phyloP scores from a whole-genome alignment of 1,140 invertebrate species.

The Drosophila navojoa region DNA sequence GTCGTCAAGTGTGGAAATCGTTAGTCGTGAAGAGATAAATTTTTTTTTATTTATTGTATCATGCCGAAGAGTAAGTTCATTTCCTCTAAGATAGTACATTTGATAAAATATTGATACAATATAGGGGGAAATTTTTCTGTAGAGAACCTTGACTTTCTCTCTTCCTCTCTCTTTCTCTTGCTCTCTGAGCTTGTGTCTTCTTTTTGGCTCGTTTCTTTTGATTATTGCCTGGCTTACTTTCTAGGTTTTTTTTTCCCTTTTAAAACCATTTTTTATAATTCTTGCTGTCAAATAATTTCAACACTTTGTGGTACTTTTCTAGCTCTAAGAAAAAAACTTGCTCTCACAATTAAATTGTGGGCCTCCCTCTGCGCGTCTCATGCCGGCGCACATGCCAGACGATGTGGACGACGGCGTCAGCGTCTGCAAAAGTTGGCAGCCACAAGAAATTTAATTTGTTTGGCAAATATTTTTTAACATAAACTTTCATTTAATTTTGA shows the following conservation, averaged over 20 bases:
- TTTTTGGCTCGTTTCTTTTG: conserved; percentile 12
- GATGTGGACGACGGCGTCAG: conserved; percentile 26
- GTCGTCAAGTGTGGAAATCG: neutral
- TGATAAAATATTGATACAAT: neutral
- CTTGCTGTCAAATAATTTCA: conserved; percentile 53
- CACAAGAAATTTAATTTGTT: conserved; percentile 48
- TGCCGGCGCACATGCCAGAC: neutral
- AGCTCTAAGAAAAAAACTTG: conserved; percentile 59
- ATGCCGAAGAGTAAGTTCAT: neutral
- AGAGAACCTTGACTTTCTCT: neutral
- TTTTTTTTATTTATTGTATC: neutral
- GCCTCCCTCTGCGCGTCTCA: neutral
- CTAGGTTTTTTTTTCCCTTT: conserved; percentile 2
- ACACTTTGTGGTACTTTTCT: conserved; percentile 61
- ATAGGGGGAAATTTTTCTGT: neutral
- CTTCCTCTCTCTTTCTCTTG: neutral
- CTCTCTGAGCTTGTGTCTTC: neutral
- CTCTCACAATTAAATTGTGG: conserved; percentile 65
- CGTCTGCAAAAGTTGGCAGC: conserved; percentile 19
- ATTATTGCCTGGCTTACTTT: conserved; percentile 3
- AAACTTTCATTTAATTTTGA: conserved; percentile 45
- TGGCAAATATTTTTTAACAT: conserved; percentile 34
- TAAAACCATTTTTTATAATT: conserved; percentile 54
- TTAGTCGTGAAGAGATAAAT: too few species aligned
- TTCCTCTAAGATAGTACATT: neutral